A percentile compares a stretch with the other conserved stretches of the same genome.
Conservation (phyloP, 2,888 invertebrate genomes). For the Polydrusus pterygomalis region DNA sequence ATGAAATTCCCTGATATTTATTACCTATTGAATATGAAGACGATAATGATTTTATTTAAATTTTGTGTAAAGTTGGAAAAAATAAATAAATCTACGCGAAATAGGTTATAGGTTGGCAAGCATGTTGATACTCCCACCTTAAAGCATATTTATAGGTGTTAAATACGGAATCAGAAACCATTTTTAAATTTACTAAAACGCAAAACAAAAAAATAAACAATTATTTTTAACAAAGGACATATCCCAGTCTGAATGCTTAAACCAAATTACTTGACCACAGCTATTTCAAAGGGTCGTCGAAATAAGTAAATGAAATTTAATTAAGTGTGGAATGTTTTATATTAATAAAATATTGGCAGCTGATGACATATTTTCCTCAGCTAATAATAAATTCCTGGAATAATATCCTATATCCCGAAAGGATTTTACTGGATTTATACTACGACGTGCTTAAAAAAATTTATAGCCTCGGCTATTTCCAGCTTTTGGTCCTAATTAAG, state of each 20-base stretch:
- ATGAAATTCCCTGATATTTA: no score
- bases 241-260: not conserved
- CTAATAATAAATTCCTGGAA: constrained; percentile 64
- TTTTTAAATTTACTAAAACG: not conserved
- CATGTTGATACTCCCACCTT: no score
- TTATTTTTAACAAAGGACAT: not conserved
- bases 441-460: constrained; percentile 29
- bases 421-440: constrained; percentile 41
- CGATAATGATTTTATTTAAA: no score
- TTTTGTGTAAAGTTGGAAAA: no score
- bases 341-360: constrained; percentile 60
- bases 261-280: constrained; percentile 41
- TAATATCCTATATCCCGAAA: constrained; percentile 55
- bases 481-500: constrained; percentile 43
- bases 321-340: constrained; percentile 59
- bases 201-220: not conserved
- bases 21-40: no score
- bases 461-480: constrained; percentile 40
- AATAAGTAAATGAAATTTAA: constrained; percentile 58
- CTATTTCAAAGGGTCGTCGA: constrained; percentile 43
- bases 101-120: no score
- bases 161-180: no score
- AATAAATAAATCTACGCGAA: no score
- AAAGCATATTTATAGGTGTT: no score
- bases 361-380: constrained; percentile 61